phyloP scores from a whole-genome alignment of 1,140 invertebrate species.

The Battus philenor region DNA sequence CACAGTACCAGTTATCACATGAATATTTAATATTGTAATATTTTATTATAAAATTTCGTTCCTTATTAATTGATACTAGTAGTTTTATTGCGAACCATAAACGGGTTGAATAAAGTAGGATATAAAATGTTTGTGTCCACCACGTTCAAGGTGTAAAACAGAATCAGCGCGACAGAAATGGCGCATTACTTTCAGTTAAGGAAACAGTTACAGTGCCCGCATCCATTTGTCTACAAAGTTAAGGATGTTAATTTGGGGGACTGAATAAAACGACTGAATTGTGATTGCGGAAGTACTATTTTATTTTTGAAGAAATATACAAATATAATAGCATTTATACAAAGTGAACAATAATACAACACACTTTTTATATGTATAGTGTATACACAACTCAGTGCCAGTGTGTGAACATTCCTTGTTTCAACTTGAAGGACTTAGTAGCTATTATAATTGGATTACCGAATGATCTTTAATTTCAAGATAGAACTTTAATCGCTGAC shows the following conservation, averaged over 20 bases:
- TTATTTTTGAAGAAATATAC: not conserved
- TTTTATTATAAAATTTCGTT: not conserved
- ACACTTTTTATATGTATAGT: too few species aligned
- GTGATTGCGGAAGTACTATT: too few species aligned
- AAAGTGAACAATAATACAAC: not conserved
- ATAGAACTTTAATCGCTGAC: too few species aligned
- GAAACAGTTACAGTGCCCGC: conserved; percentile 20
- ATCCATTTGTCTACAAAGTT: conserved; percentile 28
- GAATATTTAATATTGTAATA: not conserved
- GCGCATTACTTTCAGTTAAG: conserved; percentile 55
- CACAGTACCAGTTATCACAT: not conserved
- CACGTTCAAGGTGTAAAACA: conserved; percentile 50
- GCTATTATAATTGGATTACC: too few species aligned
- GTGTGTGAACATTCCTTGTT: too few species aligned
- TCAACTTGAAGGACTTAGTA: too few species aligned
- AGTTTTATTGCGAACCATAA: too few species aligned
- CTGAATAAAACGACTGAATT: not conserved
- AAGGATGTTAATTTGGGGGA: conserved; percentile 10
- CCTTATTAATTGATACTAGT: too few species aligned
- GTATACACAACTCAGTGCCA: too few species aligned
- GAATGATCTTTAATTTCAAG: too few species aligned
- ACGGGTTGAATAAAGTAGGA: not conserved
- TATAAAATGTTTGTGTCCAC: conserved; percentile 25
- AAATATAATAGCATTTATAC: not conserved
- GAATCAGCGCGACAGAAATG: conserved; percentile 50